Evolutionary conservation across 2,113 vertebrate genomes (phyloP).

Genomic region (Xyliphius kryptos): DNA sequence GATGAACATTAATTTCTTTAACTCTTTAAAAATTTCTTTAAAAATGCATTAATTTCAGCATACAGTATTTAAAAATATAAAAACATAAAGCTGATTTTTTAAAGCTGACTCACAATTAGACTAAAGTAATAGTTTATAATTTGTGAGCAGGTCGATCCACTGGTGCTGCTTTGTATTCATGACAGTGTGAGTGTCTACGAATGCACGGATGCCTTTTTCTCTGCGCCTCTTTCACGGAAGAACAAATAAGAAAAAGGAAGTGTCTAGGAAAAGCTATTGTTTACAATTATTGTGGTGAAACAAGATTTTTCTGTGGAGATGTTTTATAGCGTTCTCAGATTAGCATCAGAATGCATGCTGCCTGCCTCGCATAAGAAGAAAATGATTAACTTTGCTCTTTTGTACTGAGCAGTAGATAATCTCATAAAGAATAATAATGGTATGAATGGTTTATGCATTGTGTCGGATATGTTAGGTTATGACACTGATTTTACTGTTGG

Average conservation of each 20-base stretch:
- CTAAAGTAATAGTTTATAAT: no score
- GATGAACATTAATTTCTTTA: no score
- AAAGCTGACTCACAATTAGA: no score
- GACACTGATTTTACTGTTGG: slow-evolving; percentile 38
- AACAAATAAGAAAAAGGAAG: slow-evolving; percentile 12
- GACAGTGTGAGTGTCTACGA: slow-evolving; percentile 1
- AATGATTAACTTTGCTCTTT: slow-evolving; percentile 2
- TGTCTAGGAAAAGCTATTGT: slow-evolving; percentile 5
- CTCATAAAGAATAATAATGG: slow-evolving; percentile 31
- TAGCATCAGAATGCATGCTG: not conserved
- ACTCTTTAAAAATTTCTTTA: no score
- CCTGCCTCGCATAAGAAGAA: not conserved
- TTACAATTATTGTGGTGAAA: slow-evolving; percentile 5
- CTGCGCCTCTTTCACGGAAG: not conserved
- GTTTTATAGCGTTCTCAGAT: slow-evolving; percentile 5
- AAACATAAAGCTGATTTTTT: no score
- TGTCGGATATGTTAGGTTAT: slow-evolving; percentile 31
- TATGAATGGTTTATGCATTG: slow-evolving; percentile 38
- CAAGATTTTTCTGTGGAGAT: no score
- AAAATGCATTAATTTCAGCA: no score
- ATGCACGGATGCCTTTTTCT: slow-evolving; percentile 7
- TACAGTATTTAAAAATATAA: no score
- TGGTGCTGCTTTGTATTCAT: slow-evolving; percentile 47
- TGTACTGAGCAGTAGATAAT: not conserved
- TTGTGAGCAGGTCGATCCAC: slow-evolving; percentile 54